Base-by-base conservation (phyloP, 92 coral and sea anemone species). In the Blastomussa wellsi region DNA sequence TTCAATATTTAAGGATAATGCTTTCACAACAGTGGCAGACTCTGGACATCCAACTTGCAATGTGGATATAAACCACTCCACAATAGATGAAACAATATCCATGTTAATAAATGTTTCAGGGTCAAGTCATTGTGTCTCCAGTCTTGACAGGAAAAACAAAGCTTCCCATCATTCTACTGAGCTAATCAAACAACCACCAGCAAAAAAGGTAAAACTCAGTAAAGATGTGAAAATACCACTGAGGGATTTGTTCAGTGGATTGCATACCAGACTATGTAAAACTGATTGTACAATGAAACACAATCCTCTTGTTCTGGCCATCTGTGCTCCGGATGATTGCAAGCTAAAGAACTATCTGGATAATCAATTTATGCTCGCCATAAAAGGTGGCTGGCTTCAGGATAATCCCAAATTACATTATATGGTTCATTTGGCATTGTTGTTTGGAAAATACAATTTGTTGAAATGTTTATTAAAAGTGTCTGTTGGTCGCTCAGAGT, bases 211-310 rank as follows among this genome's bases (percentile, higher is more conserved):
- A 68, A 80, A 41, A 65, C 84, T 80, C 9, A 41, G 64, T 44
- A 42, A 48, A 38, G 17, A 64, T n/a, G 32, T 80, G 10, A 42
- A 67, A 42, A 16, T 80, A 12, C 74, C 64, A 0, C 39, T 80
- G 14, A 39, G 28, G 59, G 84, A 80, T 65, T 24, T 68, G 26
- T 47, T 80, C 7, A 7, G 2, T 26, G 74, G 74, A 22, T 7
- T 80, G 38, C 86, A 82, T 51, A 82, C 86, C 26, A 11, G 9
- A 26, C 31, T 82, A 28, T 82, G 86, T 72, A 78, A 36, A 9
- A 0, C 8, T 29, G 42, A 38, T 14, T 82, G 86, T 33, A 22
- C 20, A 19, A 24, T 24, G 6, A 82, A 47, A 24, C 86, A 82
- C 64, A 69, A 22, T n/a, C 71, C 79, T n/a, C 78, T 82, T 15